A percentile compares a stretch with the other conserved stretches of the same genome.
phyloP scores from a whole-genome alignment of 1,140 invertebrate genomes.

The Bombus balteatus region DNA sequence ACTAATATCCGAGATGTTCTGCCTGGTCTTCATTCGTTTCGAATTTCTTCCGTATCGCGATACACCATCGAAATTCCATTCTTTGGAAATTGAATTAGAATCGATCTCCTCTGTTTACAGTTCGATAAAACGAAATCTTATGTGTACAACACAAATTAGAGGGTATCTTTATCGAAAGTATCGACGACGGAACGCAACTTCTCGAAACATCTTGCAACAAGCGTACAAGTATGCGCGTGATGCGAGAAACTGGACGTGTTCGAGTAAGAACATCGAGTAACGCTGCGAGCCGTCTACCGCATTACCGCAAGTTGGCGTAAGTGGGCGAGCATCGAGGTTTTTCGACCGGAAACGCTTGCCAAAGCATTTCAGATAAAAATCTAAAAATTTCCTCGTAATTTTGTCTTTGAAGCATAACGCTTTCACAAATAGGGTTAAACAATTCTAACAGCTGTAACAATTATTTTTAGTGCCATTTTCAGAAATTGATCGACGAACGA shows the following conservation, averaged over 20 bases:
- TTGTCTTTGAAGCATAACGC: not conserved
- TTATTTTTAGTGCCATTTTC: not conserved
- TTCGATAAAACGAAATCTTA: not conserved
- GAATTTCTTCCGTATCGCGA: not conserved
- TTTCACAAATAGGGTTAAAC: not conserved
- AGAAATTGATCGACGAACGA: not conserved
- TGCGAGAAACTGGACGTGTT: too few relatives aligned
- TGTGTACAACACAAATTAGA: not conserved
- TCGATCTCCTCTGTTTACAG: too few relatives aligned
- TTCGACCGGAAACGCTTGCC: not conserved
- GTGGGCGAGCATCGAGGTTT: not conserved
- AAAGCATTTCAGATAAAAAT: not conserved
- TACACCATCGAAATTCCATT: too few relatives aligned
- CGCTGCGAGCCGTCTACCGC: too few relatives aligned
- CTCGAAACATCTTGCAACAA: not conserved
- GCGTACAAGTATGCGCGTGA: not conserved
- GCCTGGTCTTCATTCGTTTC: not conserved
- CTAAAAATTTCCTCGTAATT: not conserved
- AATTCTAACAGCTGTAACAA: not conserved
- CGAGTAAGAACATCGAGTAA: too few relatives aligned
- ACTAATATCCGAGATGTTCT: not conserved
- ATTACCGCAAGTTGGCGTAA: slow-evolving; percentile 1
- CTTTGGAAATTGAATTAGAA: too few relatives aligned
- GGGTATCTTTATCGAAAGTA: not conserved
- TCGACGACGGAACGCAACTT: too few relatives aligned